Evolutionary conservation across 2,113 vertebrate species (phyloP).

Genomic region (Panthera leo): DNA sequence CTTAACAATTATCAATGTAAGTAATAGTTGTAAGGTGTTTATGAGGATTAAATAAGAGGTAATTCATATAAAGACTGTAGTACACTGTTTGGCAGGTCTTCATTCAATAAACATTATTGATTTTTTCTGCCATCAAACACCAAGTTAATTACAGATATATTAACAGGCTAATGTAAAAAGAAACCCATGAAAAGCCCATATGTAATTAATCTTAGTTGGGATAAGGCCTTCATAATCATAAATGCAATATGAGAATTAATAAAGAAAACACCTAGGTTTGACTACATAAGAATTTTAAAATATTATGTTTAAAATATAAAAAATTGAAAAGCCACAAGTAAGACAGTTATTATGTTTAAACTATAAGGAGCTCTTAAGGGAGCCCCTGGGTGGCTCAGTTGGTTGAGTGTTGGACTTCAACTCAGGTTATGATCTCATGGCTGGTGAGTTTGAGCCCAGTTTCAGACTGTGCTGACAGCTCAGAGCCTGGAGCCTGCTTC

Average conservation of each 20-base stretch:
- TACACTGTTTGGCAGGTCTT: neutral
- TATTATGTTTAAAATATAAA: neutral
- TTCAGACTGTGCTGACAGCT: no score
- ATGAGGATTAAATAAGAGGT: neutral
- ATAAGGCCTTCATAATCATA: neutral
- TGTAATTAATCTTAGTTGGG: neutral
- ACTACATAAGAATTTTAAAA: neutral
- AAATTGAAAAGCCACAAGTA: neutral
- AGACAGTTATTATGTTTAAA: neutral
- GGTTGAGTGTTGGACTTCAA: no score
- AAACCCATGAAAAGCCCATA: neutral
- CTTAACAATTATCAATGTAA: neutral
- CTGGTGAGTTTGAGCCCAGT: no score
- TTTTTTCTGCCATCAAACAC: neutral
- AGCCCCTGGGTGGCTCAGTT: no score
- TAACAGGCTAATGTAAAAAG: neutral
- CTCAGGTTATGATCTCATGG: no score
- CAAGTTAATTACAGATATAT: neutral
- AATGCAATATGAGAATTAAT: neutral
- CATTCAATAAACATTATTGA: neutral
- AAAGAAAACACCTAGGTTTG: neutral
- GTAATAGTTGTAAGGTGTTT: neutral
- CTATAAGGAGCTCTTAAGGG: neutral
- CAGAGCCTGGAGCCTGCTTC: no score
- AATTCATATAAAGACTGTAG: neutral